A percentile compares a stretch with the other conserved stretches of the same genome.
These are phyloP conservation scores for Thumatha senex DNA, from an alignment of 2,888 invertebrate species.

Conservation along the genomic window DNA sequence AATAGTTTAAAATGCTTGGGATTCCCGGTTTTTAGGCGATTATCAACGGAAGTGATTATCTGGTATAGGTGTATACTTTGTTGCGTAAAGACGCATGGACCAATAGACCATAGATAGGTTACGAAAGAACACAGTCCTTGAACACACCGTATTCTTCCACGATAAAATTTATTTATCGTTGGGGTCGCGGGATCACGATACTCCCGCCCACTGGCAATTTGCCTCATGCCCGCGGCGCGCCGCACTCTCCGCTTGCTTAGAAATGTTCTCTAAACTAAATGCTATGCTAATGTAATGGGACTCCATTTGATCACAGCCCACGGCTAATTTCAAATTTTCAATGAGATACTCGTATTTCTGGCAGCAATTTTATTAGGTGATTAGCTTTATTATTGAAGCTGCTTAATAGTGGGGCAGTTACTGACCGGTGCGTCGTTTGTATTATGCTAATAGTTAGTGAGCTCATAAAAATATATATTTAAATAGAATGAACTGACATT, in stretches of 20 bases:
- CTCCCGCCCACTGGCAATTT: conserved; percentile 77
- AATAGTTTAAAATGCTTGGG: too few relatives aligned
- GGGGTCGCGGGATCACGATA: conserved; percentile 71
- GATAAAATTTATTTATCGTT: conserved; percentile 68
- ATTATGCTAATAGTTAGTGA: conserved; percentile 18
- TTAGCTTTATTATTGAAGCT: conserved; percentile 47
- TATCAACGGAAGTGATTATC: too few relatives aligned
- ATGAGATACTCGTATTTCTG: conserved; percentile 73
- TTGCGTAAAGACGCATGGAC: too few relatives aligned
- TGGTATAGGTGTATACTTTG: too few relatives aligned
- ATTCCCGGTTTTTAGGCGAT: too few relatives aligned
- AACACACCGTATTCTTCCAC: conserved; percentile 38
- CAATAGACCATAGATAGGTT: too few relatives aligned
- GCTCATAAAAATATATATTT: background rate
- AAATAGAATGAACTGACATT: background rate
- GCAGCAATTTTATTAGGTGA: conserved; percentile 66
- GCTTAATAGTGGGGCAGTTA: conserved; percentile 21
- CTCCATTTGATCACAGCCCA: conserved; percentile 78
- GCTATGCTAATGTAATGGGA: conserved; percentile 81
- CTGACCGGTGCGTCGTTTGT: conserved; percentile 25
- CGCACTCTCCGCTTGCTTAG: conserved; percentile 46
- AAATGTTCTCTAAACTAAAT: conserved; percentile 73
- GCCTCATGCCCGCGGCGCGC: conserved; percentile 63
- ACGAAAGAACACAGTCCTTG: conserved; percentile 20
- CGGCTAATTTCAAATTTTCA: conserved; percentile 76